Evolutionary conservation across 2,888 invertebrate genomes (phyloP), one percentile per base, ranked within the genome.

Genomic region (Phengaris arion): DNA sequence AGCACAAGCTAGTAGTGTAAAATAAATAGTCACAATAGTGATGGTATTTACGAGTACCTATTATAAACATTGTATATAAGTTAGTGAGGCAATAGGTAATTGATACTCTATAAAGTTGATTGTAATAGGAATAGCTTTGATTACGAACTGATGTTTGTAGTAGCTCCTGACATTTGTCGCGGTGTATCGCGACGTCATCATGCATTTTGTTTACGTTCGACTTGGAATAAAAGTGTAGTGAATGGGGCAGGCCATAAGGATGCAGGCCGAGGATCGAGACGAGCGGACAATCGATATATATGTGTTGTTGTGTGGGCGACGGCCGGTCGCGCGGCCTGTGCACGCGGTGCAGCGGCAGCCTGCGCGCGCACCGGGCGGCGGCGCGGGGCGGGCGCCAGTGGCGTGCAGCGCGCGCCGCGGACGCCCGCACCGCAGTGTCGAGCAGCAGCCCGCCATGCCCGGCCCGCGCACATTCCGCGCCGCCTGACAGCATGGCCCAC

Each of bases 401-500:
- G 91, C 90, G 92, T 92, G 92, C 90, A 91, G 91, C 87, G 89
- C 91, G 92, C 92, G 93, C 92, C 91, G 92, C 92, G 91, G 91
- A 91, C 92, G 92, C 90, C 92, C 92, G 92, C 92, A 90, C 91
- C 91, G 89, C 92, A 92, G 92, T 91, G 92, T 91, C 92, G 92
- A 92, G 91, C 92, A 89, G 89, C 83, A 91, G 87, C 90, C 91
- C 92, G 93, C 91, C 93, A 93, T 93, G 93, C 93, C 91, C 91
- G 93, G 92, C 92, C 90, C 91, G 93, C 93, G 93, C 91, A 89
- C 91, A 87, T 89, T 86, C 87, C 92, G 92, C 92, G 93, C 91
- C 90, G 92, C 92, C 92, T 92, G 93, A 93, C 93, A 93, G 93
- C 93, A 93, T 93, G 93, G 93, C 92, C 92, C 82, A 84, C 86